Conservation (phyloP, 2,797 vertebrate species). For the Pempheris klunzingeri region DNA sequence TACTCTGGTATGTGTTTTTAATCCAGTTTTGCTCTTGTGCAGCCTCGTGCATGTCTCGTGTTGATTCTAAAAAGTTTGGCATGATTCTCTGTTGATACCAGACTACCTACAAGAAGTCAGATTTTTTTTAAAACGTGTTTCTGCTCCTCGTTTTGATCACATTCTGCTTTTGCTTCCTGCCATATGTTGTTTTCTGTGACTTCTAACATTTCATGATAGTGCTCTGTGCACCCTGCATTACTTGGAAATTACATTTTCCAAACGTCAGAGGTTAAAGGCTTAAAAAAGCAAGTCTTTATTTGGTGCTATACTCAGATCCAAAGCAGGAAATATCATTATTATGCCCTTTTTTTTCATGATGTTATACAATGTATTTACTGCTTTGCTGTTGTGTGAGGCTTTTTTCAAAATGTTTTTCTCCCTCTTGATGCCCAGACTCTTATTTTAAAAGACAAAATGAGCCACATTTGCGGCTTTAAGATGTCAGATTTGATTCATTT, state of each 20-base stretch:
- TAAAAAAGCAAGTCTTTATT: conserved; percentile 8
- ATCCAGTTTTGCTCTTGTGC: conserved; percentile 7
- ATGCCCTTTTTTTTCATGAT: neutral
- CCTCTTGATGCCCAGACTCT: too few species aligned
- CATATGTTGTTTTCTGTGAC: conserved; percentile 38
- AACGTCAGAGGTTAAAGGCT: conserved; percentile 54
- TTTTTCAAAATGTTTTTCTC: too few species aligned
- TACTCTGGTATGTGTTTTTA: conserved; percentile 23
- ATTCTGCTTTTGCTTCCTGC: conserved; percentile 23
- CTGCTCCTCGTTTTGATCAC: conserved; percentile 3
- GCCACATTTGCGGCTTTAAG: conserved; percentile 15
- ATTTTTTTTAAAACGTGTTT: neutral
- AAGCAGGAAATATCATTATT: conserved; percentile 29
- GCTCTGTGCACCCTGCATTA: neutral
- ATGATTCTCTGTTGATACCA: neutral
- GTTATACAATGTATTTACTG: conserved; percentile 11
- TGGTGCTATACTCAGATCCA: conserved; percentile 6
- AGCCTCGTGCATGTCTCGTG: neutral
- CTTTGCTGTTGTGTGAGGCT: neutral
- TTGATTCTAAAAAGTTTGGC: conserved; percentile 14
- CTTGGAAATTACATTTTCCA: conserved; percentile 2
- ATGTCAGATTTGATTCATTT: conserved; percentile 27
- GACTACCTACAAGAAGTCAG: neutral
- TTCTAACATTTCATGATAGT: conserved; percentile 1
- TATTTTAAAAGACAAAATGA: neutral